These are phyloP conservation scores for Macrocentrus cingulum DNA, from an alignment of 1,140 invertebrate species.

Conservation along the genomic window DNA sequence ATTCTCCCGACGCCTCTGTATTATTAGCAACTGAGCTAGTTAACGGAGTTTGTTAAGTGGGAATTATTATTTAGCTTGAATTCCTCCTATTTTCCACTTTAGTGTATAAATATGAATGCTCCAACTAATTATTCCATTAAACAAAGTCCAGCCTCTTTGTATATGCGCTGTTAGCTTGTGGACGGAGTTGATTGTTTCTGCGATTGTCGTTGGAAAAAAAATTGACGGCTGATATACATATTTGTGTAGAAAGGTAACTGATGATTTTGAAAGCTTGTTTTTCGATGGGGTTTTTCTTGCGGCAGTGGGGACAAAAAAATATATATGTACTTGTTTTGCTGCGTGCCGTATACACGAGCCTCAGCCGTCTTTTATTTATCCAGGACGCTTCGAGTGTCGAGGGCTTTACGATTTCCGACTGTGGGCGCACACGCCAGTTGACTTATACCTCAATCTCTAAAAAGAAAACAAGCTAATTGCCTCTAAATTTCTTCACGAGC, in stretches of 20 bases:
- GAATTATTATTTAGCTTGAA: conserved; percentile 57
- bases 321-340: too few relatives aligned
- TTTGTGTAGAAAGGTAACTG: too few relatives aligned
- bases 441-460: not conserved
- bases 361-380: conserved; percentile 52
- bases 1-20: conserved; percentile 46
- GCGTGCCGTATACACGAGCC: conserved; percentile 1
- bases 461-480: not conserved
- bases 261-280: too few relatives aligned
- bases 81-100: conserved; percentile 14
- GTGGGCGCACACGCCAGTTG: conserved; percentile 15
- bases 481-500: conserved; percentile 13
- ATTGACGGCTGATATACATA: too few relatives aligned
- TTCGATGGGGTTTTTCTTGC: too few relatives aligned
- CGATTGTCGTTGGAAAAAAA: too few relatives aligned
- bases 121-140: not conserved
- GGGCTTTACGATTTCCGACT: conserved; percentile 55
- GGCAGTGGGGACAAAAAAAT: too few relatives aligned
- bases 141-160: too few relatives aligned
- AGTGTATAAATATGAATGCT: not conserved
- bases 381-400: conserved; percentile 54
- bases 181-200: too few relatives aligned
- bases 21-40: conserved; percentile 57
- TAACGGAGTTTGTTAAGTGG: conserved; percentile 58
- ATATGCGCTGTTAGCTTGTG: too few relatives aligned